Evolutionary conservation across 2,113 vertebrate genomes (phyloP).

Genomic region (Dunckerocampus dactyliophorus): DNA sequence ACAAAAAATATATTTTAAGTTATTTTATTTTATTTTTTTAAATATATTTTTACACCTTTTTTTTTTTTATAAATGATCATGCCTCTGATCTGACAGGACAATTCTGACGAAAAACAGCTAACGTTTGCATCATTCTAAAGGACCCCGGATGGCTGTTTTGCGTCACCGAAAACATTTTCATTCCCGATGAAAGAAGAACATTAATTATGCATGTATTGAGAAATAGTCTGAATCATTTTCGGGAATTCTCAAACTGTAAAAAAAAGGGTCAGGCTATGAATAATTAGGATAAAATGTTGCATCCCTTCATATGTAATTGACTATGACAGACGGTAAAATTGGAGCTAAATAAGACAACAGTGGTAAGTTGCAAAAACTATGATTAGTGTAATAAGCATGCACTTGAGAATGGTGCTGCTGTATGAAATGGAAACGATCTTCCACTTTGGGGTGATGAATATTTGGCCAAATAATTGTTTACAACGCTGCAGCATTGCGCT

Average conservation of each 20-base stretch:
- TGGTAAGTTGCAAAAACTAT: slow-evolving; percentile 66
- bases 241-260: background rate
- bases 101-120: no score
- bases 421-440: slow-evolving; percentile 94
- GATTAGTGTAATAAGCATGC: slow-evolving; percentile 81
- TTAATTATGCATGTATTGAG: background rate
- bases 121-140: no score
- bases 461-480: slow-evolving; percentile 99
- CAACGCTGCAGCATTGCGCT: slow-evolving; percentile 98
- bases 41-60: no score
- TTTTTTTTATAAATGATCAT: no score
- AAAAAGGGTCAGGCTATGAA: background rate
- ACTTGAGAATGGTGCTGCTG: slow-evolving; percentile 81
- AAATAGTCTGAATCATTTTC: background rate
- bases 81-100: no score
- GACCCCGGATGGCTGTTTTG: no score
- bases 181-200: no score
- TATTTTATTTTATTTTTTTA: no score
- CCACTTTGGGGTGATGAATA: slow-evolving; percentile 91
- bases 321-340: background rate
- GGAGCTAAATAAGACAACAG: background rate
- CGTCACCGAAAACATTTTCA: no score
- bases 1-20: no score
- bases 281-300: background rate
- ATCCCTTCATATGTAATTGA: background rate